A percentile compares a stretch with the other conserved stretches of the same genome.
Conservation (phyloP, 2,113 vertebrate species). For the Dissostichus mawsoni region DNA sequence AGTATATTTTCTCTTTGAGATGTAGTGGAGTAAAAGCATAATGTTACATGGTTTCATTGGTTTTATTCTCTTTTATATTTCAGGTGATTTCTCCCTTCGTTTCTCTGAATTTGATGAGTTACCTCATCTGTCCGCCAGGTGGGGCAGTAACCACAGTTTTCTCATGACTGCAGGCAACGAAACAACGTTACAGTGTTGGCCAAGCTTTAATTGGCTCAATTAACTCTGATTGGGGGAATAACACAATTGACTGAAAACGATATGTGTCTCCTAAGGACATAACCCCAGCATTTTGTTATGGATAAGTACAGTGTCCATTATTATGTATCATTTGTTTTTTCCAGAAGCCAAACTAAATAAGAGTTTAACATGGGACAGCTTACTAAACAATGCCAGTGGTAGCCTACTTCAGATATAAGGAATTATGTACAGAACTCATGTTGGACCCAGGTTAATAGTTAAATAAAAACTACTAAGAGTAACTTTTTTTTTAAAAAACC, state of each 20-base stretch:
- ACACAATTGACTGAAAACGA: neutral
- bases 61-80: neutral
- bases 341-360: neutral
- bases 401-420: neutral
- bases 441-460: neutral
- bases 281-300: neutral
- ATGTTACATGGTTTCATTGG: neutral
- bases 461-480: neutral
- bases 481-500: too few species aligned
- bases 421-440: neutral
- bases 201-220: neutral
- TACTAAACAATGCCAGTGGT: neutral
- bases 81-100: neutral
- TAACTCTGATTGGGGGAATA: neutral
- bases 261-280: neutral
- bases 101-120: neutral
- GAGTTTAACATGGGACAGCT: neutral
- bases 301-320: neutral
- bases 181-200: neutral
- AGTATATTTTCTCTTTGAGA: too few species aligned
- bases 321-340: neutral
- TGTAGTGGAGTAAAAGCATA: too few species aligned
- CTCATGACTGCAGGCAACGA: neutral
- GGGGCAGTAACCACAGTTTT: conserved; percentile 19
- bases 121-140: conserved; percentile 49